Percentiles rank a stretch among this genome's conserved stretches.
Evolutionary conservation across 2,888 invertebrate species (phyloP).

Genomic region (Chrysomela aeneicollis): DNA sequence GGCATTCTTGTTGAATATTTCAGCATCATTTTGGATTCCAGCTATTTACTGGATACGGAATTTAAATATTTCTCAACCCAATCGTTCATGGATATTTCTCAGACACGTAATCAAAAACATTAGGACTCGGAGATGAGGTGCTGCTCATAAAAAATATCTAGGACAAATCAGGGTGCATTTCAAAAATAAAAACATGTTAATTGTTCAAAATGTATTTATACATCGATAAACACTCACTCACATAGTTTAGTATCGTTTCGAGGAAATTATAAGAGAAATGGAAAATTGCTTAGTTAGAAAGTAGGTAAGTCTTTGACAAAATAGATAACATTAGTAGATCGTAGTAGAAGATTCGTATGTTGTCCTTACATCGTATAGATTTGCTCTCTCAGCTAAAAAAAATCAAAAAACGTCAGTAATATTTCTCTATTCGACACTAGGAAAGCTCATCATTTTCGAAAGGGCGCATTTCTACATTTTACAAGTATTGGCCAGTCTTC

Average conservation of each 20-base stretch:
- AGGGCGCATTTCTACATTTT: no score
- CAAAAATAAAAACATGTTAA: background rate
- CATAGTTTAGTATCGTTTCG: background rate
- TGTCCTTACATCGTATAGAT: constrained; percentile 23
- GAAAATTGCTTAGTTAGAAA: background rate
- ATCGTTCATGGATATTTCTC: background rate
- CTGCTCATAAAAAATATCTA: background rate
- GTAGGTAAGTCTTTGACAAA: background rate
- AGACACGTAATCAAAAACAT: background rate
- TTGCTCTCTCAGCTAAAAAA: constrained; percentile 32
- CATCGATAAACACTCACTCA: background rate
- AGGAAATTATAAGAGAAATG: background rate
- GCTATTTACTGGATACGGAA: background rate
- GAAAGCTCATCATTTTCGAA: background rate
- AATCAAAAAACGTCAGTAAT: constrained; percentile 12
- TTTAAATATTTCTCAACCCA: background rate
- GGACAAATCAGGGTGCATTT: background rate
- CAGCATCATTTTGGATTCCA: constrained; percentile 19
- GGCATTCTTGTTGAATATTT: constrained; percentile 24
- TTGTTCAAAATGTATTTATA: background rate
- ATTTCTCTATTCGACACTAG: background rate
- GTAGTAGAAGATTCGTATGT: background rate
- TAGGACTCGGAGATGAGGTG: background rate
- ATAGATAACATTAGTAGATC: background rate
- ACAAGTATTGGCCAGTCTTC: no score